These are phyloP conservation scores for Oikopleura vanhoeffeni DNA, from an alignment of 23 tunicate species.

Conservation along the genomic window DNA sequence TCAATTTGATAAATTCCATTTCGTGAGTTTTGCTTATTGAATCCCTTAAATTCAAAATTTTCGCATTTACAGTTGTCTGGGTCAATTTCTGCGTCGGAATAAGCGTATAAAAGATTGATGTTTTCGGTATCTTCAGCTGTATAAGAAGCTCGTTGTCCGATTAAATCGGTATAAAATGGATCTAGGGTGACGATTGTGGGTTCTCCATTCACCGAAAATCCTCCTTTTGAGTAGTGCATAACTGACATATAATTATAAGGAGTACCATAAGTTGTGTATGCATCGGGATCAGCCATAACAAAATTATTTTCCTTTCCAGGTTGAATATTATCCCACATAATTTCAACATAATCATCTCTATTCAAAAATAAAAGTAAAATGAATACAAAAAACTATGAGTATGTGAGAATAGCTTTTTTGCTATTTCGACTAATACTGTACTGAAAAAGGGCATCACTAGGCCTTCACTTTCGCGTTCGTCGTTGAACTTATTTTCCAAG, in stretches of 20 bases:
- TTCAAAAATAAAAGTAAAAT: no score
- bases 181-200: conserved; percentile 59
- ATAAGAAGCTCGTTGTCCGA: conserved; percentile 69
- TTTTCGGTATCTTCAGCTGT: conserved; percentile 45
- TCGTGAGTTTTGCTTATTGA: not conserved
- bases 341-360: conserved; percentile 11
- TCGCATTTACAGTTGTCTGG: not conserved
- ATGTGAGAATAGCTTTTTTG: no score
- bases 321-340: conserved; percentile 1
- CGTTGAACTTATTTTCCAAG: no score
- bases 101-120: conserved; percentile 38
- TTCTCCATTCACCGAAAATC: conserved; percentile 25
- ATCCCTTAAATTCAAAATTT: not conserved
- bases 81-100: not conserved
- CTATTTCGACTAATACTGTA: no score
- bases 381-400: no score
- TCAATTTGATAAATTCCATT: not conserved
- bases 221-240: not conserved
- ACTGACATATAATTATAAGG: conserved; percentile 7
- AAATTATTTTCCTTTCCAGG: not conserved
- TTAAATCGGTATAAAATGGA: conserved; percentile 71
- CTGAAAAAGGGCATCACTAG: no score
- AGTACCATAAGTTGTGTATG: not conserved
- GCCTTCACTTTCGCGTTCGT: no score
- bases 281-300: not conserved